phyloP scores from a whole-genome alignment of 2,888 invertebrate species.

The Eristalinus aeneus region DNA sequence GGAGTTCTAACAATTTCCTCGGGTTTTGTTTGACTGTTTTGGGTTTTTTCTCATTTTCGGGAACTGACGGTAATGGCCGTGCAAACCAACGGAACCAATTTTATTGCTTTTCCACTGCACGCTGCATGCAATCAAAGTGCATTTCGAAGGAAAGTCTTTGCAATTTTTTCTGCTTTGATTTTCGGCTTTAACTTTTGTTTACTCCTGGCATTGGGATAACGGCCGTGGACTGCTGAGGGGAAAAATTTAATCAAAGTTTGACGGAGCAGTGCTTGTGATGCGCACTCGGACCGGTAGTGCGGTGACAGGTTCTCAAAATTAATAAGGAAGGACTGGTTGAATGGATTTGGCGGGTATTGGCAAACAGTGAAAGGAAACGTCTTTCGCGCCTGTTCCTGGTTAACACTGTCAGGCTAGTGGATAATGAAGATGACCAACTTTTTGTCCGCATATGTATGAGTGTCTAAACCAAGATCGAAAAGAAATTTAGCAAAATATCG shows the following conservation, averaged over 20 bases:
- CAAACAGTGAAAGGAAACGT: too few relatives aligned
- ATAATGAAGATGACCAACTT: too few relatives aligned
- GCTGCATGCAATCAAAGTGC: slow-evolving; percentile 47
- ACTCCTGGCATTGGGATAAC: not conserved
- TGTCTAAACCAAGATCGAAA: too few relatives aligned
- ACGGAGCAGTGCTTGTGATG: not conserved
- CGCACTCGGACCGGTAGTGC: not conserved
- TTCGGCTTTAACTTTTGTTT: slow-evolving; percentile 25
- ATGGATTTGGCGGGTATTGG: not conserved
- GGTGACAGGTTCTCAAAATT: not conserved
- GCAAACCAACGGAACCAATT: slow-evolving; percentile 50
- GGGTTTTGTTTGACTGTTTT: not conserved
- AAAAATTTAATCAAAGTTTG: not conserved
- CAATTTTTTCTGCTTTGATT: slow-evolving; percentile 6
- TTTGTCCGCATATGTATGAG: too few relatives aligned
- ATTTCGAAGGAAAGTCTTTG: slow-evolving; percentile 14
- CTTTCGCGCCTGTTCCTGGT: too few relatives aligned
- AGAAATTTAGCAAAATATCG: too few relatives aligned
- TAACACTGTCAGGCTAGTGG: too few relatives aligned
- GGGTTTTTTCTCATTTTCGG: too few relatives aligned
- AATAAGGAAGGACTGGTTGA: not conserved
- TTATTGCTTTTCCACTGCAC: slow-evolving; percentile 34
- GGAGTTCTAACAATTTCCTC: slow-evolving; percentile 14
- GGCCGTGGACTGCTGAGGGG: not conserved
- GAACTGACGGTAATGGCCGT: slow-evolving; percentile 48